Evolutionary conservation across 2,888 invertebrate genomes (phyloP).

Genomic region (Odontocolon sp.): DNA sequence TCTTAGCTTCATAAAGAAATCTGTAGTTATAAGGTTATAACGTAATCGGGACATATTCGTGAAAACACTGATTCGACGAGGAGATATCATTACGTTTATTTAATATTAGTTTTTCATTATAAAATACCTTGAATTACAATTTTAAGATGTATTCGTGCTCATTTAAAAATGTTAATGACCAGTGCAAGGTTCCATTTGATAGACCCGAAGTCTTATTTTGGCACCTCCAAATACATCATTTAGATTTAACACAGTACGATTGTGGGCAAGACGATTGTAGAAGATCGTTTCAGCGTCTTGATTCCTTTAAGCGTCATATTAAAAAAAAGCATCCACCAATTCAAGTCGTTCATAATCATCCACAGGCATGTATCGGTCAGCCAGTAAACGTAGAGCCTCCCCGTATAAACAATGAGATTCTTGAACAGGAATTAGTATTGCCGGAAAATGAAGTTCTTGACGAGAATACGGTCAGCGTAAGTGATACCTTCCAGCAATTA

Average conservation of each 20-base stretch:
- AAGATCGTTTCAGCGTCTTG: slow-evolving; percentile 35
- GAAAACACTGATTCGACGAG: no score
- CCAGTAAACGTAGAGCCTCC: background rate
- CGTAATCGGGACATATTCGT: no score
- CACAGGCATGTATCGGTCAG: background rate
- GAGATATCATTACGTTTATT: no score
- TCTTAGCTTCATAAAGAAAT: no score
- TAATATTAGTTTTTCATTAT: no score
- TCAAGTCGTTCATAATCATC: slow-evolving; percentile 6
- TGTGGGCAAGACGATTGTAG: slow-evolving; percentile 16
- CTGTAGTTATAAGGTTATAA: no score
- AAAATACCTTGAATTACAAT: no score
- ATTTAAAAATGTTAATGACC: background rate
- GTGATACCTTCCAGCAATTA: background rate
- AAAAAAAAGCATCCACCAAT: slow-evolving; percentile 17
- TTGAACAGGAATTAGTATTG: background rate
- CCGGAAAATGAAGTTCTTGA: background rate
- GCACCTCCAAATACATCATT: slow-evolving; percentile 23
- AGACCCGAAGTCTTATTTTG: slow-evolving; percentile 29
- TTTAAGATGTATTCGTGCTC: slow-evolving; percentile 7
- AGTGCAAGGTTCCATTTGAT: slow-evolving; percentile 4
- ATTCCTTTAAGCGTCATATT: slow-evolving; percentile 34
- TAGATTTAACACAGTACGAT: slow-evolving; percentile 15
- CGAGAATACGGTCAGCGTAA: background rate
- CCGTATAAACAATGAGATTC: background rate